Percentiles rank a stretch among this genome's conserved stretches.
phyloP scores from a whole-genome alignment of 2,888 invertebrate genomes.

The Clusia tigrina region DNA sequence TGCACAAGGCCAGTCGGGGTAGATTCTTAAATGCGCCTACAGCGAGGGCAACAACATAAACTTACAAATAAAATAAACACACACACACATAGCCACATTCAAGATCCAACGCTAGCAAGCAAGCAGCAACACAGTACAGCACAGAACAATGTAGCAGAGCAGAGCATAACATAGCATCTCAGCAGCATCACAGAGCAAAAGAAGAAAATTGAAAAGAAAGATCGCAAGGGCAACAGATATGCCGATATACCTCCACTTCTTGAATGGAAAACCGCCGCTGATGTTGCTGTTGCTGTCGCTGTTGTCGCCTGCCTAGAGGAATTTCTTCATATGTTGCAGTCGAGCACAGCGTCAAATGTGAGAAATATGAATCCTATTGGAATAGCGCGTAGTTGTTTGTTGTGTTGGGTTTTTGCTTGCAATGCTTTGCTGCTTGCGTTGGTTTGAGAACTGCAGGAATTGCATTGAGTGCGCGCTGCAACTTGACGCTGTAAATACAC shows the following conservation, averaged over 20 bases:
- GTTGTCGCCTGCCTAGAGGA: not conserved
- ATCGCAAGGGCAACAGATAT: conserved; percentile 18
- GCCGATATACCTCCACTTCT: conserved; percentile 14
- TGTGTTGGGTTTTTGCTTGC: conserved; percentile 6
- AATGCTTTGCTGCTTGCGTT: conserved; percentile 13
- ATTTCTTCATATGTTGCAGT: not conserved
- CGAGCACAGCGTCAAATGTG: not conserved
- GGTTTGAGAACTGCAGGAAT: conserved; percentile 2
- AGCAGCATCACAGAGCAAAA: not conserved
- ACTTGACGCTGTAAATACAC: conserved; percentile 7
- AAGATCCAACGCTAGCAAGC: not conserved
- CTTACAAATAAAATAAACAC: not conserved
- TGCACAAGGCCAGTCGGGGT: not conserved
- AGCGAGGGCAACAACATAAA: not conserved
- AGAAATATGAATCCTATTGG: conserved; percentile 1
- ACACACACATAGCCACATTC: not conserved
- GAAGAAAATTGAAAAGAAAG: conserved; percentile 1
- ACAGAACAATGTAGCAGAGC: too few species aligned
- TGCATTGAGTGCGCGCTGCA: not conserved
- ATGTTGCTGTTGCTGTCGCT: not conserved
- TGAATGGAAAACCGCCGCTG: not conserved
- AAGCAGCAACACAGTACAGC: too few species aligned
- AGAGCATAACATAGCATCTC: not conserved
- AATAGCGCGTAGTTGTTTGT: not conserved
- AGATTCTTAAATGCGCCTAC: not conserved